Conservation (phyloP, 2,888 invertebrate species). For the Hedya salicella region DNA sequence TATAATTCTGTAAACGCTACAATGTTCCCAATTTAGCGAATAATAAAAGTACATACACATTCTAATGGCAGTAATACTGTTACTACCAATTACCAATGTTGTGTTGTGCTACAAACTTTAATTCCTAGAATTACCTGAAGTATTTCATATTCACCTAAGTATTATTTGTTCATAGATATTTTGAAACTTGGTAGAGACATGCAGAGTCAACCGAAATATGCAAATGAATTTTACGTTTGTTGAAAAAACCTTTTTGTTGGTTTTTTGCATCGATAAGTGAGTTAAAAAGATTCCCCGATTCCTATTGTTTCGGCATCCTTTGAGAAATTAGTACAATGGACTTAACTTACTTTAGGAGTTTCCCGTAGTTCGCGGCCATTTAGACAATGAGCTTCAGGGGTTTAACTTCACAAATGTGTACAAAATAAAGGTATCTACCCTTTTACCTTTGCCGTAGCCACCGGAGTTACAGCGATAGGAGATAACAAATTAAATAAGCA, state of each 20-base stretch:
- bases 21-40: no score
- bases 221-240: conserved; percentile 20
- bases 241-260: conserved; percentile 52
- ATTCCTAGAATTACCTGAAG: no score
- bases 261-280: conserved; percentile 62
- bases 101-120: no score
- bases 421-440: conserved; percentile 46
- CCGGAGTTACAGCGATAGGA: conserved; percentile 33
- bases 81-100: no score
- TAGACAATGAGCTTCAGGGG: conserved; percentile 56
- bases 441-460: conserved; percentile 33
- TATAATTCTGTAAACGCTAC: no score
- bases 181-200: not conserved
- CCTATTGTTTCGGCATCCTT: conserved; percentile 61
- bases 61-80: no score
- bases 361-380: conserved; percentile 59
- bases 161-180: not conserved
- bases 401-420: conserved; percentile 52
- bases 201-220: conserved; percentile 9
- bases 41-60: no score
- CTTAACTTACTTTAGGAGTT: conserved; percentile 58
- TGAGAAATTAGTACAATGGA: conserved; percentile 60
- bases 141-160: no score
- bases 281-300: conserved; percentile 50
- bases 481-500: conserved; percentile 16